phyloP scores from a whole-genome alignment of 2,797 vertebrate species.

The Lithobates pipiens region DNA sequence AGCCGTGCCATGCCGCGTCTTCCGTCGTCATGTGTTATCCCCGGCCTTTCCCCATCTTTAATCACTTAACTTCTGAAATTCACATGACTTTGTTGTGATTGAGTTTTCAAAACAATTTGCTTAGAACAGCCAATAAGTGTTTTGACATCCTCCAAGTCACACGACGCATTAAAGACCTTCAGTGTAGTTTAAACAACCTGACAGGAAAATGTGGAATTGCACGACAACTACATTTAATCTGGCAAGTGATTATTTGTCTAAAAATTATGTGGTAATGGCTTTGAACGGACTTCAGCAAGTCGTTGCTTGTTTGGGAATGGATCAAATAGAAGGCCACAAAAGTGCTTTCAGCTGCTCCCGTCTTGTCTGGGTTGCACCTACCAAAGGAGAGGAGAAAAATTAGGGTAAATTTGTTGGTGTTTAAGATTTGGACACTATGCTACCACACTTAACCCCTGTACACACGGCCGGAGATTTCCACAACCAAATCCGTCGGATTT shows the following conservation, averaged over 20 bases:
- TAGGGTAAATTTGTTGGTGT: too few relatives aligned
- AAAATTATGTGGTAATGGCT: slow-evolving; percentile 68
- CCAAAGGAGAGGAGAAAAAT: too few relatives aligned
- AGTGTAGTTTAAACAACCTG: slow-evolving; percentile 66
- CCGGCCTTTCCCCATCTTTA: slow-evolving; percentile 56
- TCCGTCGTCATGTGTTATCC: slow-evolving; percentile 8
- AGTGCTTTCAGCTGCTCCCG: neutral
- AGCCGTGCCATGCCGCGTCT: neutral
- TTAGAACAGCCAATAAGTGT: slow-evolving; percentile 65
- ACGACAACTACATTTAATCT: slow-evolving; percentile 65
- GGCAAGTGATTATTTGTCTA: slow-evolving; percentile 68
- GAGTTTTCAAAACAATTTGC: slow-evolving; percentile 64
- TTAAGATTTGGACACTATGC: too few relatives aligned
- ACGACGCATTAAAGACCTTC: slow-evolving; percentile 57
- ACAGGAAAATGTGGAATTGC: slow-evolving; percentile 68
- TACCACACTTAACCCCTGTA: too few relatives aligned
- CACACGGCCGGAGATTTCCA: too few relatives aligned
- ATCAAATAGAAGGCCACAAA: neutral
- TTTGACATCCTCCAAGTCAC: slow-evolving; percentile 62
- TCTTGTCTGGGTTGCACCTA: neutral
- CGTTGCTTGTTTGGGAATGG: slow-evolving; percentile 21
- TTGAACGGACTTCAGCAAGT: slow-evolving; percentile 62
- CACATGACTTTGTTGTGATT: slow-evolving; percentile 61
- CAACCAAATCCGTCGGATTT: too few relatives aligned
- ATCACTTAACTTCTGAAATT: slow-evolving; percentile 65